A percentile compares a stretch with the other conserved stretches of the same genome.
phyloP scores from a whole-genome alignment of 64 coral and sea anemone genomes.

The Acropora yongei region DNA sequence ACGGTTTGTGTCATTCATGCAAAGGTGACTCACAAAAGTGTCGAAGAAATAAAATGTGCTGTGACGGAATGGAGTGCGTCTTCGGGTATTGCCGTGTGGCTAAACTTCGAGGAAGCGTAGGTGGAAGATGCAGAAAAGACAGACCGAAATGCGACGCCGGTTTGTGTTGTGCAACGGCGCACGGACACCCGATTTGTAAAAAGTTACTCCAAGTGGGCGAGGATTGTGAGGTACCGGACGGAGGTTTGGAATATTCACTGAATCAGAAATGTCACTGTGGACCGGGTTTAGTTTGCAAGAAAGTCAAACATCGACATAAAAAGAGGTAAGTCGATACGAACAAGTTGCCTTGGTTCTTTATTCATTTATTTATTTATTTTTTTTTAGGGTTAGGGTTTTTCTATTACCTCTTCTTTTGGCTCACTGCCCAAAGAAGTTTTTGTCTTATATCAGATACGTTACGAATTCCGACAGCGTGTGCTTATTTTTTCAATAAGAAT shows the following conservation, averaged over 20 bases:
- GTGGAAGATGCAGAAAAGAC: conserved; percentile 78
- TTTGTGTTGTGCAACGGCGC: conserved; percentile 89
- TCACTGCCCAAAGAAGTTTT: background rate
- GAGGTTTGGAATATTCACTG: conserved; percentile 81
- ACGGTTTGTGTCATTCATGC: conserved; percentile 85
- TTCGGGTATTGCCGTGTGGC: conserved; percentile 89
- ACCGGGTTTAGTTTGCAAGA: conserved; percentile 83
- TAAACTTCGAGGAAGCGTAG: conserved; percentile 41
- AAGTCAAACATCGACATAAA: conserved; percentile 67
- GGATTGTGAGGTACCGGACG: conserved; percentile 80
- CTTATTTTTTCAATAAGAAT: background rate
- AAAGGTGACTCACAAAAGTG: conserved; percentile 69
- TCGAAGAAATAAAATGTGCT: conserved; percentile 85
- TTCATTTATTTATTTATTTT: too few relatives aligned
- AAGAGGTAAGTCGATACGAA: conserved; percentile 19
- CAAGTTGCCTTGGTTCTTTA: background rate
- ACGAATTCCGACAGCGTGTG: background rate
- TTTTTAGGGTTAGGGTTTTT: too few relatives aligned
- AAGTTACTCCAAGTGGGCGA: conserved; percentile 81
- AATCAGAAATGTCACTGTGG: conserved; percentile 92
- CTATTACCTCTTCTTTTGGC: background rate
- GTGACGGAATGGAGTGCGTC: conserved; percentile 86
- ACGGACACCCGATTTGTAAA: conserved; percentile 92
- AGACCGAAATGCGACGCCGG: conserved; percentile 74
- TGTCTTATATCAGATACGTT: background rate